Evolutionary conservation across 2,113 vertebrate genomes (phyloP), one percentile per base, ranked within the genome.

Genomic region (Petrocephalus microphthalmus): DNA sequence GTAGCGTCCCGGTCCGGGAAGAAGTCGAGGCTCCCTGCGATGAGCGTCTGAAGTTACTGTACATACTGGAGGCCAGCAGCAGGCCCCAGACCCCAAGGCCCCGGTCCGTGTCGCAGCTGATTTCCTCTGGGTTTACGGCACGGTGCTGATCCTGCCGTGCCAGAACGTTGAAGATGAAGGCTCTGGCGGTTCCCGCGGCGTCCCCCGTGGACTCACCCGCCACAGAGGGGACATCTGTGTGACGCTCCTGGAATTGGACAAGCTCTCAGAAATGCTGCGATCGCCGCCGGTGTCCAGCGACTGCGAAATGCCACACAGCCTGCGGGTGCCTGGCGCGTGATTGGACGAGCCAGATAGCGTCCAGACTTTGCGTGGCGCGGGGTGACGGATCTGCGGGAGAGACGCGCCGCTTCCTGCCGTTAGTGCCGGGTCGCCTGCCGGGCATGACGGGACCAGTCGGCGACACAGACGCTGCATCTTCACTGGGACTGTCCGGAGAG

Each of bases 391-490:
- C 67, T 19, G 67, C 29, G 15, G 33, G 67, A 67, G n/a, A 13
- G 7, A 60, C n/a, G n/a, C 17, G 6, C 2, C 67, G 19, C 37
- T 8, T 49, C 20, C 45, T n/a, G 15, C 13, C 25, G 7, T 56
- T 49, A n/a, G 47, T 7, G 45, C 81, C 8, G 81, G 37, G 37
- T 13, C 45, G 17, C 42, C 78, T 42, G 4, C 37, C 1, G 17
- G 6, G 78, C 81, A 0, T 1, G 81, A 22, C 45, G 3, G 33
- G 57, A 25, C 89, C 89, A 87, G 67, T 86, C 92, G 90, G 92
- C 84, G 71, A 82, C 92, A 91, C 88, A 88, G 93, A 91, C 89
- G 93, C 92, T 92, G 93, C 93, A 94, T 94, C 92, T 95, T 94
- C 90, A 95, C 91, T 90, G 89, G 88, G 60, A 85, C 82, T 47